Conservation (phyloP, 2,797 vertebrate species). For the Rousettus madagascariensis region DNA sequence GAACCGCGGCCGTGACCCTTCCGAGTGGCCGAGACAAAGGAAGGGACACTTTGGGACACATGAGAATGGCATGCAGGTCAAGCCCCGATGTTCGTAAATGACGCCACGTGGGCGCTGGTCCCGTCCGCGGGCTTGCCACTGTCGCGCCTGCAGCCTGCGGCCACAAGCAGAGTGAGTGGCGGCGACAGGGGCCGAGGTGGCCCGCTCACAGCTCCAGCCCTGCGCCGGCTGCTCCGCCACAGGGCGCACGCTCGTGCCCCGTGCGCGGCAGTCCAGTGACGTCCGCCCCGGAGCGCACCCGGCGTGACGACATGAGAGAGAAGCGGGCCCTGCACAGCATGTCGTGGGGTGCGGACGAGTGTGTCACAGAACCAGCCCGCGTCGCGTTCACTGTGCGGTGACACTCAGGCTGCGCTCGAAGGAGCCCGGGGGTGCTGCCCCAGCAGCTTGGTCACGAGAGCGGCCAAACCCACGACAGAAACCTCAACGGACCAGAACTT, state of each 20-base stretch:
- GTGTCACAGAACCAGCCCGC: fast-evolving
- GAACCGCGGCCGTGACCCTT: too few relatives aligned
- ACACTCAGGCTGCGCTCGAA: too few relatives aligned
- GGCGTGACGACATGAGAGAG: too few relatives aligned
- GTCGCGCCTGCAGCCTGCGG: background rate
- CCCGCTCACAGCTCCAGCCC: fast-evolving
- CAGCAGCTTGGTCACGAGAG: background rate
- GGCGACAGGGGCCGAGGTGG: background rate
- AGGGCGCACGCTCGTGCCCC: too few relatives aligned
- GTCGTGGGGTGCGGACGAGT: background rate
- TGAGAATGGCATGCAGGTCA: background rate
- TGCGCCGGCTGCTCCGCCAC: background rate
- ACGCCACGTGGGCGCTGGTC: too few relatives aligned
- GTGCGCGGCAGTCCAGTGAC: background rate
- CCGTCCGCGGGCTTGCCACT: fast-evolving
- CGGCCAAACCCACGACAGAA: background rate
- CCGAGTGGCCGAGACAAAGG: background rate
- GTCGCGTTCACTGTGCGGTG: fast-evolving
- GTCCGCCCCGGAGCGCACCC: too few relatives aligned
- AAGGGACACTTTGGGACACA: too few relatives aligned
- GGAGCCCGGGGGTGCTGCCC: background rate
- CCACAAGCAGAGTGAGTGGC: background rate
- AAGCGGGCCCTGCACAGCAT: fast-evolving
- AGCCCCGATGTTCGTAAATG: background rate
- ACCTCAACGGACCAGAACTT: background rate